Conservation (phyloP, 2,113 vertebrate species). For the Neodon shergylaensis region DNA sequence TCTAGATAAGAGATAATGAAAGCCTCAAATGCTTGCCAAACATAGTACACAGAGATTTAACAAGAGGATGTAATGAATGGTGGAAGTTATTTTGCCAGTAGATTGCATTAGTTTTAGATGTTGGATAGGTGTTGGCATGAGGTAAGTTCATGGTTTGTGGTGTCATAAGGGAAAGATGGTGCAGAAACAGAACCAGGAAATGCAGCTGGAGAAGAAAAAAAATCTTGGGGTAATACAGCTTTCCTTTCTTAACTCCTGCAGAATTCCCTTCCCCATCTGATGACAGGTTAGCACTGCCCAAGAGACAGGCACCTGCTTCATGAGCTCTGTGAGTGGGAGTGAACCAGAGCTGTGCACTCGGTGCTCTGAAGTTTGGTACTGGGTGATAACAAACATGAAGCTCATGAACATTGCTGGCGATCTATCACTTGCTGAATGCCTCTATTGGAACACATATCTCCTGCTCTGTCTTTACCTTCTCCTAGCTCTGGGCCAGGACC, state of each 20-base stretch:
- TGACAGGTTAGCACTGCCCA: not conserved
- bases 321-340: not conserved
- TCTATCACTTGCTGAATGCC: not conserved
- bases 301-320: not conserved
- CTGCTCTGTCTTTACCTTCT: not conserved
- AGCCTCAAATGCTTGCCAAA: not conserved
- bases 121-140: not conserved
- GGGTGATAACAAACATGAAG: not conserved
- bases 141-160: not conserved
- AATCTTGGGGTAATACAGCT: not conserved
- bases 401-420: rapidly evolving
- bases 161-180: not conserved
- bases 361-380: not conserved
- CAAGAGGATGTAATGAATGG: not conserved
- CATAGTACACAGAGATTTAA: not conserved
- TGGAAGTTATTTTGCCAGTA: not conserved
- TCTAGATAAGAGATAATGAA: conserved; percentile 14
- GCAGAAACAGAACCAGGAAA: not conserved
- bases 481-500: not conserved
- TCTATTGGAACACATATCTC: not conserved
- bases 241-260: not conserved
- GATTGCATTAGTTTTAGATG: not conserved
- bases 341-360: not conserved
- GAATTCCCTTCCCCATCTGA: not conserved
- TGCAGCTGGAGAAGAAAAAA: not conserved